Base-by-base conservation (phyloP, 2,888 invertebrate genomes). In the Yponomeuta evonymella region DNA sequence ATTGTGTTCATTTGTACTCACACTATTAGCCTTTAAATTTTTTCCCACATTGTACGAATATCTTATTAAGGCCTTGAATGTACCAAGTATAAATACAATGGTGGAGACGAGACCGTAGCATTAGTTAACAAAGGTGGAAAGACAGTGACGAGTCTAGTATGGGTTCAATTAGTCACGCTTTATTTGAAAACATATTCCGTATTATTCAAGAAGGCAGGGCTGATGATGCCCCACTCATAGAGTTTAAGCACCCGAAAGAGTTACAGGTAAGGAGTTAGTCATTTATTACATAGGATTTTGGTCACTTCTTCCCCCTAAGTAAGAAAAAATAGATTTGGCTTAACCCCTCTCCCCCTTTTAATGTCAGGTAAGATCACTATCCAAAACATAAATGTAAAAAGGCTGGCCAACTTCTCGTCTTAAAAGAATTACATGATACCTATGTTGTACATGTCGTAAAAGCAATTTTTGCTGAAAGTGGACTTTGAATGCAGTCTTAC, bases 181-280 rank as follows among this genome's bases (percentile, higher is more conserved):
- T 91, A 76, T 78, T 92, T 71, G 83, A 85, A 11, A 87, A 81
- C 80, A 85, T 90, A 72, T 75, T 86, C 9, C 78, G 77, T 70
- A 86, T 91, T 33, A 81, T 91, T 0, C 86, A 80, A 70, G 87
- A 90, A 48, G 87, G 87, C 72, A 77, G 78, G 12, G 73, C 74
- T 36, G 75, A 79, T 2, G 77, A 78, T 67, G 76, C 77, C 9
- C 85, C 88, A 1, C 74, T 92, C 48, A 81, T 96, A 12, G 85
- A 94, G 65, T 96, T 96, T 78, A 89, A 93, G 74, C 94, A 95
- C 78, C 96, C 96, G 0, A 84, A 93, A 70, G 94, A 95, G 70
- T 87, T 96, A 67, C 93, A 94, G 94, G 95, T 95, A 81, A 83
- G 86, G 51, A 3, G 10, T 43, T 43, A 6, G 6, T 43, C 0